phyloP scores from a whole-genome alignment of 2,113 vertebrate genomes.

The Menidia beryllina region DNA sequence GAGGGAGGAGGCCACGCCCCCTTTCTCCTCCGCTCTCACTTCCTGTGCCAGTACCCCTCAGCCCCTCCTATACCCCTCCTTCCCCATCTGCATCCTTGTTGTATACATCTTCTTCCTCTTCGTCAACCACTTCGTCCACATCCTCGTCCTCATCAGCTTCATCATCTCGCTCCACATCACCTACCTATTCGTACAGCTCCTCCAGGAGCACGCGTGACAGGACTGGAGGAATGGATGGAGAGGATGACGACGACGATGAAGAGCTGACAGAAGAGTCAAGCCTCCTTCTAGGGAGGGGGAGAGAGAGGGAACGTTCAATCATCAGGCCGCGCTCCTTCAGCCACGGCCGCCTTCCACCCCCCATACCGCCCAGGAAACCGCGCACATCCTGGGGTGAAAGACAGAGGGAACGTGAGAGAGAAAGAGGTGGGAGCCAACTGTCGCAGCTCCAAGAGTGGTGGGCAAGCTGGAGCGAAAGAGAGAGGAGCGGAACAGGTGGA shows the following conservation, averaged over 20 bases:
- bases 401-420: slow-evolving; percentile 77
- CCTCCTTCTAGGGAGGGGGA: slow-evolving; percentile 80
- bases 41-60: slow-evolving; percentile 83
- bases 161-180: slow-evolving; percentile 82
- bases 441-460: slow-evolving; percentile 86
- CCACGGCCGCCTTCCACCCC: slow-evolving; percentile 82
- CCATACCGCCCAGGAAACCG: slow-evolving; percentile 85
- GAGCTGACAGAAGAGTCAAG: slow-evolving; percentile 84
- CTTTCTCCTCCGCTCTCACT: slow-evolving; percentile 84
- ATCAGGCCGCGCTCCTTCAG: slow-evolving; percentile 81
- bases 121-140: slow-evolving; percentile 78
- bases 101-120: slow-evolving; percentile 79
- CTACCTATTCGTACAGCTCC: slow-evolving; percentile 81
- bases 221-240: slow-evolving; percentile 74
- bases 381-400: slow-evolving; percentile 77
- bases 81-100: slow-evolving; percentile 82
- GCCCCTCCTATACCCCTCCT: slow-evolving; percentile 82
- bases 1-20: slow-evolving; percentile 80
- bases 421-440: slow-evolving; percentile 82
- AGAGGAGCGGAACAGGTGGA: slow-evolving; percentile 67
- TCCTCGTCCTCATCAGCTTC: slow-evolving; percentile 81
- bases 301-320: slow-evolving; percentile 78
- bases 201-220: slow-evolving; percentile 81
- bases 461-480: slow-evolving; percentile 84
- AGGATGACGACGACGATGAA: slow-evolving; percentile 82